These are phyloP conservation scores for Tamias sibiricus DNA, from an alignment of 2,113 vertebrate species.

Conservation along the genomic window DNA sequence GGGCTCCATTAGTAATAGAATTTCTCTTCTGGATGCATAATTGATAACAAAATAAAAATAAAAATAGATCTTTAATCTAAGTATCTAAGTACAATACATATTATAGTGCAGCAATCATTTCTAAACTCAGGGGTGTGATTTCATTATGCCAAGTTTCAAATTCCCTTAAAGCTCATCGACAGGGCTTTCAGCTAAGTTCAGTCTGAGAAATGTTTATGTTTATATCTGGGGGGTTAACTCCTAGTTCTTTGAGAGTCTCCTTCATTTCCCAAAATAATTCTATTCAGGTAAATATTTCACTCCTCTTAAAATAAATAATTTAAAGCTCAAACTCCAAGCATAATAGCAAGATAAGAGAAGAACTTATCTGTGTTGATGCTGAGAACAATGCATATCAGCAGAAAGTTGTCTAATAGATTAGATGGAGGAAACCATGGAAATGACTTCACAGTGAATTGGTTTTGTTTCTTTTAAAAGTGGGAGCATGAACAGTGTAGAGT, in stretches of 20 bases:
- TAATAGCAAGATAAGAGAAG: neutral
- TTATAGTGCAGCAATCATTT: conserved; percentile 61
- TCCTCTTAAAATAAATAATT: conserved; percentile 28
- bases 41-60: conserved; percentile 80
- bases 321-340: conserved; percentile 20
- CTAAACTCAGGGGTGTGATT: conserved; percentile 74
- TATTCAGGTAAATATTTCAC: conserved; percentile 4
- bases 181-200: conserved; percentile 54
- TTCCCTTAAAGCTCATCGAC: conserved; percentile 56
- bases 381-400: neutral
- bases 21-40: conserved; percentile 79
- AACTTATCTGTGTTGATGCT: neutral
- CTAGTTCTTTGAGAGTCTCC: neutral
- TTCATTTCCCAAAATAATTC: conserved; percentile 47
- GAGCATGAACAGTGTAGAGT: neutral
- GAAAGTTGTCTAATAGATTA: neutral
- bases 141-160: conserved; percentile 73
- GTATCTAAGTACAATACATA: conserved; percentile 66
- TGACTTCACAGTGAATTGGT: neutral
- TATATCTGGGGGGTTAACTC: neutral
- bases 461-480: conserved; percentile 29
- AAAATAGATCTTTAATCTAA: conserved; percentile 80
- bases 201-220: conserved; percentile 18
- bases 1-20: conserved; percentile 77
- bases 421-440: neutral